A percentile compares a stretch with the other conserved stretches of the same genome.
phyloP scores from a whole-genome alignment of 2,888 invertebrate species.

The Xanthostigma xanthostigma region DNA sequence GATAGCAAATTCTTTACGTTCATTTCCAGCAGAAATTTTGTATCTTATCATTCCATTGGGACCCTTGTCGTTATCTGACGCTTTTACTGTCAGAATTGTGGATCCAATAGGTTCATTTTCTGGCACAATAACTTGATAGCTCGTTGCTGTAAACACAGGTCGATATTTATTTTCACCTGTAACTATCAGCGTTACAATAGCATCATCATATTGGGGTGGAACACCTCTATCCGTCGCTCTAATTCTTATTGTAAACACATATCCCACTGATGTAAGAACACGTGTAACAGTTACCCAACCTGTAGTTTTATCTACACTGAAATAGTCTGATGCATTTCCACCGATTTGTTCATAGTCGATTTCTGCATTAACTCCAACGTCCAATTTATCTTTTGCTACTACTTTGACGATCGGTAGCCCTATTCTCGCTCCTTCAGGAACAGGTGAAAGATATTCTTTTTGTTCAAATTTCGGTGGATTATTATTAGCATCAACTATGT shows the following conservation, averaged over 20 bases:
- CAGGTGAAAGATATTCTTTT: slow-evolving; percentile 59
- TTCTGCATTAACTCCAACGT: slow-evolving; percentile 81
- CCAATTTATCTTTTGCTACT: slow-evolving; percentile 58
- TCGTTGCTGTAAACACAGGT: slow-evolving; percentile 69
- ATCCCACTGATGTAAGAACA: slow-evolving; percentile 38
- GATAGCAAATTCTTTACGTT: slow-evolving; percentile 64
- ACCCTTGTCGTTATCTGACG: slow-evolving; percentile 72
- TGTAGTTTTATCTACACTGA: slow-evolving; percentile 54
- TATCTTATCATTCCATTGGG: slow-evolving; percentile 83
- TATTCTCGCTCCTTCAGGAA: slow-evolving; percentile 58
- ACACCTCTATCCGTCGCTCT: slow-evolving; percentile 77
- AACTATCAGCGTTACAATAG: slow-evolving; percentile 55
- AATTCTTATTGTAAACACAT: slow-evolving; percentile 50
- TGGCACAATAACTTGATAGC: slow-evolving; percentile 80
- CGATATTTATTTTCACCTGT: slow-evolving; percentile 70
- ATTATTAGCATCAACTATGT: slow-evolving; percentile 84
- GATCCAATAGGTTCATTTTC: slow-evolving; percentile 83
- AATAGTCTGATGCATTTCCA: slow-evolving; percentile 64
- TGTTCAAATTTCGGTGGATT: slow-evolving; percentile 74
- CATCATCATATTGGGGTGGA: slow-evolving; percentile 69
- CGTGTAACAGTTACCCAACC: slow-evolving; percentile 70
- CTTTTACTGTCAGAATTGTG: slow-evolving; percentile 69
- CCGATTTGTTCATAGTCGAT: slow-evolving; percentile 59
- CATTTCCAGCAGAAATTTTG: slow-evolving; percentile 70
- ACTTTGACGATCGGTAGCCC: slow-evolving; percentile 62